Base-by-base conservation (phyloP, 2,797 vertebrate species). In the Eutrigla gurnardus region DNA sequence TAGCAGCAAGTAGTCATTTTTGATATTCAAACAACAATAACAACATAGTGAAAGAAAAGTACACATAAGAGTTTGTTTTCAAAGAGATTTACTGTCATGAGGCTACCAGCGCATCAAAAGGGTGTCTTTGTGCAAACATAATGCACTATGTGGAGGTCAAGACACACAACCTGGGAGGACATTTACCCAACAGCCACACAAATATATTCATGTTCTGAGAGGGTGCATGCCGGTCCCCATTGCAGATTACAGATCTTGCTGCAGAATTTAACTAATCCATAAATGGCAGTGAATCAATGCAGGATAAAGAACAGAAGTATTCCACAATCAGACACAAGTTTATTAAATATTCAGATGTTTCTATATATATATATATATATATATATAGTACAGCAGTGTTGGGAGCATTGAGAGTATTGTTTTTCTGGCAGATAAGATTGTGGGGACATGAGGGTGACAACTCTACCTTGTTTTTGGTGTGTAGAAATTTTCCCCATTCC, bases 401-500 rank as follows among this genome's bases (percentile, higher is more conserved):
- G 7, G 11, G 47, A 18, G 53, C 36, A 63, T 3, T 53, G 42
- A 61, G 15, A 25, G 5, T 14, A 47, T 6, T 53, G 37, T 60
- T 61, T 25, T 65, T 50, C 12, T 40, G 5, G 17, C 17, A 65
- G 64, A 66, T 10, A 46, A 17, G 8, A 42, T 8, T 42, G 57
- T 18, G 32, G 54, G 18, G 33, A 58, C 52, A 47, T 59, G 10
- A 40, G 8, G 15, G 33, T 33, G 5, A 49, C 6, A 58, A 64
- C 18, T 53, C 45, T 95, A 99, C 98, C 98, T 97, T 99, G 92
- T 96, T 97, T 95, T 99, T 99, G 72, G 98, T 99, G 93, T 99
- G 98, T 77, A 99, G 93, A 88, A 99, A 99, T 94, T 99, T 99
- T 58, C 97, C 98, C 98, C 98, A 99, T 87, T 99, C 98, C 74